phyloP scores from a whole-genome alignment of 2,888 invertebrate species.

The Pheosia gnoma region DNA sequence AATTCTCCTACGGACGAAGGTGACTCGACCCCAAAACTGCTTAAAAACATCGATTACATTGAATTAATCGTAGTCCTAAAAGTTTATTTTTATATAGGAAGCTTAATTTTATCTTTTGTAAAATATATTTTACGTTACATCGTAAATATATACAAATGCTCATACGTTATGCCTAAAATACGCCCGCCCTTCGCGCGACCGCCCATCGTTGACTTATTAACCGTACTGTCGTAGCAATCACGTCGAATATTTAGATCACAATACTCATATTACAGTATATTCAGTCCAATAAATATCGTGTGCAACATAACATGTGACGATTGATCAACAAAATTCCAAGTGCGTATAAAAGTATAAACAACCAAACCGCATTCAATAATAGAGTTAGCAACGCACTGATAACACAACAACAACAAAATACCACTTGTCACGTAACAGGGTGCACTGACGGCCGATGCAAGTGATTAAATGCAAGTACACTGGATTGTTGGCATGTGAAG shows the following conservation, averaged over 20 bases:
- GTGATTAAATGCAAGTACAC: constrained; percentile 33
- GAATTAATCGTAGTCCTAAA: too few species aligned
- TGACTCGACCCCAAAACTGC: too few species aligned
- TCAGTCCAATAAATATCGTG: neutral
- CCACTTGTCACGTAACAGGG: constrained; percentile 26
- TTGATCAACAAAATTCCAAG: constrained; percentile 7
- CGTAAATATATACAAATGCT: too few species aligned
- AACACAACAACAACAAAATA: constrained; percentile 35
- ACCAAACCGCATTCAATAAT: constrained; percentile 44
- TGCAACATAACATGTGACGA: neutral
- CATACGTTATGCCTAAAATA: neutral
- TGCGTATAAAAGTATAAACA: constrained; percentile 31
- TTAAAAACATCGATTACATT: too few species aligned
- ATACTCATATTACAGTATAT: too few species aligned
- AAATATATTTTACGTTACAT: too few species aligned
- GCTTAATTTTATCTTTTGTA: too few species aligned
- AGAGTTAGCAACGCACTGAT: constrained; percentile 18
- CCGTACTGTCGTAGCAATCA: too few species aligned
- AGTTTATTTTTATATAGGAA: too few species aligned
- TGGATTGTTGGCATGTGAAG: constrained; percentile 55
- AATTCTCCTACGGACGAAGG: too few species aligned
- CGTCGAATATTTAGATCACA: too few species aligned
- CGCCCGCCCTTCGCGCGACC: neutral
- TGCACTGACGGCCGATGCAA: neutral
- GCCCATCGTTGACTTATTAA: neutral